phyloP scores from a whole-genome alignment of 2,113 vertebrate genomes.

The Pelmatolapia mariae region DNA sequence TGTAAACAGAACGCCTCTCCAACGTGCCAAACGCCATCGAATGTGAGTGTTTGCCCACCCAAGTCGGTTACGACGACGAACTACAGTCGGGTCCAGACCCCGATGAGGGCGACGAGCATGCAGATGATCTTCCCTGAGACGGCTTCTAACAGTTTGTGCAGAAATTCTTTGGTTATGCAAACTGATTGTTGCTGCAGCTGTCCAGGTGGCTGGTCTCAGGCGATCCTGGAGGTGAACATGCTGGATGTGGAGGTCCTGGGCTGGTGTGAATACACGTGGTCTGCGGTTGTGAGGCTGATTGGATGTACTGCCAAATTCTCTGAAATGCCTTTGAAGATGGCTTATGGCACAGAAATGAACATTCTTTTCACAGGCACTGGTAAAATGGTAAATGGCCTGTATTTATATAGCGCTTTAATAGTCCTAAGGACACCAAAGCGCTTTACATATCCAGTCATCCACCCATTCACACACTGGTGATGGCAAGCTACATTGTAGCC shows the following conservation, averaged over 20 bases:
- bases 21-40: fast-evolving
- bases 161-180: not conserved
- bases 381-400: too few species aligned
- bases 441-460: too few species aligned
- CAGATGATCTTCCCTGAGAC: not conserved
- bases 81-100: fast-evolving
- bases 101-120: fast-evolving
- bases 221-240: not conserved
- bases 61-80: fast-evolving
- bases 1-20: not conserved
- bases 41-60: not conserved
- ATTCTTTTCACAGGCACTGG: not conserved
- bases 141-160: not conserved
- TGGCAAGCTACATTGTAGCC: too few species aligned
- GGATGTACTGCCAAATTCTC: not conserved
- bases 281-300: not conserved
- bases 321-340: not conserved
- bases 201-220: not conserved
- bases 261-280: not conserved
- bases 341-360: not conserved
- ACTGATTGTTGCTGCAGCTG: not conserved
- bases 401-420: too few species aligned
- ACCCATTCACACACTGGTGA: too few species aligned
- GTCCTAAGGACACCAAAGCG: too few species aligned
- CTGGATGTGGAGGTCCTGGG: not conserved